Evolutionary conservation across 1,140 invertebrate genomes (phyloP), one percentile per base, ranked within the genome.

Genomic region (Leucophenga varia): DNA sequence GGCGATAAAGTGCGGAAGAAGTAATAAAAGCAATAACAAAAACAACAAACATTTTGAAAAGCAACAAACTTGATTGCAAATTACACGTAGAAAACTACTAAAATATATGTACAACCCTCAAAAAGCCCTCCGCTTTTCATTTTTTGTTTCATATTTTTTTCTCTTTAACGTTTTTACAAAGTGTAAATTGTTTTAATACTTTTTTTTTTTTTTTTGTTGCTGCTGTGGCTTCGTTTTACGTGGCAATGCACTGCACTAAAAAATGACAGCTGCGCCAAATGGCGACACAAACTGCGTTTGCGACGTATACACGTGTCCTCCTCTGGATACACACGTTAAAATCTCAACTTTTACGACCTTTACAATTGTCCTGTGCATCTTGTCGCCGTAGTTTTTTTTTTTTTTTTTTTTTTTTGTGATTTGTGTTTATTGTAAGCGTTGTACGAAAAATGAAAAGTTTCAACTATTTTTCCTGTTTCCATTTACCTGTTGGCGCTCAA

Each of bases 141-240:
- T 25, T 25, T 25, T 25, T 25, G 22, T 25, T 25, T 10, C 22
- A 5, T 10, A 25, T 25, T 25, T 25, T 25, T 25, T 25, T 25
- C 10, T n/a, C n/a, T n/a, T n/a, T n/a, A n/a, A n/a, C n/a, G n/a
- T 52, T 55, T 47, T 68, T 63, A 72, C 57, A 65, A 63, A 72
- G 68, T 72, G 68, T 58, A 69, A 72, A 72, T 72, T 65, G 68
- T 68, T 72, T 72, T 72, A 72, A 65, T 72, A 72, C 64, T 58
- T 64, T 61, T 67, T 34, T 18, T 19, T 22, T 25, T 20, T 41
- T 41, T 57, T 57, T 65, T 60, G 54, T 43, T 32, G 42, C 13
- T 22, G 19, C 20, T 35, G 31, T 16, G 17, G 35, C 16, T 37
- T 13, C 35, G 28, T 8, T 30, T 7, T 7, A 8, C 20, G 25